Conservation (phyloP, 2,797 vertebrate genomes). For the Eleutherodactylus coqui region DNA sequence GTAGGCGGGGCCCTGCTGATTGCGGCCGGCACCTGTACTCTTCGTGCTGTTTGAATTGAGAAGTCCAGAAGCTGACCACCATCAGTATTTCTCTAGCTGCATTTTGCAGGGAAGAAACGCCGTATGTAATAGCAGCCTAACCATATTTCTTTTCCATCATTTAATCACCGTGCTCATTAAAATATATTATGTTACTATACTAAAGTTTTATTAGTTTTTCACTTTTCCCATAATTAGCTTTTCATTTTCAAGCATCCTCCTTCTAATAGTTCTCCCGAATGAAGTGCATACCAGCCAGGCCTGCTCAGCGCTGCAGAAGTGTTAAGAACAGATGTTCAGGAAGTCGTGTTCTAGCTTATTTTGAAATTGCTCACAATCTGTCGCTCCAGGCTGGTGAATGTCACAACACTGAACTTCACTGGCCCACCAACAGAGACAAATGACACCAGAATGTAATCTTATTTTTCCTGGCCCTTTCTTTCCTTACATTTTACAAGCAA, state of each 20-base stretch:
- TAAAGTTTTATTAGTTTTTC: not conserved
- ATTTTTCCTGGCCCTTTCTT: conserved; percentile 23
- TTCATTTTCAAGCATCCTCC: not conserved
- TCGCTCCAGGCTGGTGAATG: conserved; percentile 61
- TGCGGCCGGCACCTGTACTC: no score
- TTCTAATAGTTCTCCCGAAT: not conserved
- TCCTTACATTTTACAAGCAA: conserved; percentile 28
- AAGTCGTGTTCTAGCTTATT: conserved; percentile 54
- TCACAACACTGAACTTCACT: conserved; percentile 54
- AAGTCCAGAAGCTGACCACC: no score
- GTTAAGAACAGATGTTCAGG: conserved; percentile 62
- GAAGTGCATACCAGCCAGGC: conserved; percentile 23
- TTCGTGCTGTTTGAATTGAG: no score
- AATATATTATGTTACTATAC: not conserved
- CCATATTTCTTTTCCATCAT: no score
- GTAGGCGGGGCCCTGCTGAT: no score
- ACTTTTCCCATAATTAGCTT: not conserved
- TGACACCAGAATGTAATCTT: conserved; percentile 33
- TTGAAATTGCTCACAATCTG: conserved; percentile 60
- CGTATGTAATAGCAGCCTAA: no score
- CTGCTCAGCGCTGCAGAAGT: conserved; percentile 34
- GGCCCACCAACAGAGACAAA: conserved; percentile 62
- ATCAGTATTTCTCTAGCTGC: no score
- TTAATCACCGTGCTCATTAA: no score
- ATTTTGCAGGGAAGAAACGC: no score